Base-by-base conservation (phyloP, 2,888 invertebrate genomes). In the Drosophila colorata region DNA sequence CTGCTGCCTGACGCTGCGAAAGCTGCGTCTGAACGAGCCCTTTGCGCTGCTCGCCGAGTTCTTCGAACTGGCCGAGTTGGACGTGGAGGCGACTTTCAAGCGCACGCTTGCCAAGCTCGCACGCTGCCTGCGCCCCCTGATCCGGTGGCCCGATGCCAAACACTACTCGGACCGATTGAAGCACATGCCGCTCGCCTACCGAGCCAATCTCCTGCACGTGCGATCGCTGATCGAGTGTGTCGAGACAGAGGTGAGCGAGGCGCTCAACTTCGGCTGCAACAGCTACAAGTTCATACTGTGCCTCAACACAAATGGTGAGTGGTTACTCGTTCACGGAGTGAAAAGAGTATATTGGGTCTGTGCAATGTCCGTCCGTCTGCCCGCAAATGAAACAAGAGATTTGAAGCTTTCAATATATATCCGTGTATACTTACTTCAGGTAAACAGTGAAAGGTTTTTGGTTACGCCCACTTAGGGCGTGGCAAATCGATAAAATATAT, bases 141-240 rank as follows among this genome's bases (percentile, higher is more conserved):
- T 92, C 8, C 84, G 91, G 43, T 92, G 92, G 92, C 90, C 92
- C 0, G 91, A 92, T 33, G 88, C 87, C 4, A 91, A 91, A 40
- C 90, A 90, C 33, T 91, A 91, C 63, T 90, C 90, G 51, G 92
- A 92, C 47, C 88, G 92, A 0, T 87, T 92, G 46, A 92, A 92
- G 78, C 90, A 91, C 69, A 71, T 91, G 14, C 92, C 92, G 2
- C 86, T 92, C 63, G 84, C 90, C 4, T 92, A 90, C 53, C 88
- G 92, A 3, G 85, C 90, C 8, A 90, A 90, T 67, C 73, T 92
- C n/a, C 75, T 92, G 38, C 90, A 91, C 63, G 91, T 92, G 9
- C 91, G 91, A 64, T 92, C 92, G 18, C 44, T 92, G 43, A 91
- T 92, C 56, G 92, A 92, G 56, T 92, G 91, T 60, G 91, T 92